phyloP scores from a whole-genome alignment of 1,140 invertebrate species.

The Zaprionus camerounensis region DNA sequence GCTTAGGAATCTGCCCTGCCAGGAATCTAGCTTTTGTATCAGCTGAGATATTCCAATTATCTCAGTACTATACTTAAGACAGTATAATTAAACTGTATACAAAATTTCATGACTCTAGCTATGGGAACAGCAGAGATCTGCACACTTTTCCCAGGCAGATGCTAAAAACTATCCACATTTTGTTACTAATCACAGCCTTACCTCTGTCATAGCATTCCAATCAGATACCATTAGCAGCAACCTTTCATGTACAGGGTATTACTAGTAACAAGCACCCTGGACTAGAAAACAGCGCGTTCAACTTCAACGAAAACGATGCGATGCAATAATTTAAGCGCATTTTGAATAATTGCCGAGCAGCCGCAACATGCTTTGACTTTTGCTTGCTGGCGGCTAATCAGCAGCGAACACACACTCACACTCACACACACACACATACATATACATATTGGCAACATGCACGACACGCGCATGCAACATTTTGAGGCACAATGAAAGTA shows the following conservation, averaged over 20 bases:
- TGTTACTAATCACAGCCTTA: neutral
- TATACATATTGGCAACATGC: conserved; percentile 20
- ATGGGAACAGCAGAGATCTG: neutral
- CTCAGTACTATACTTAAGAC: no score
- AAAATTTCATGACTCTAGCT: neutral
- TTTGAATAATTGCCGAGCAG: conserved; percentile 50
- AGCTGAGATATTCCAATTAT: neutral
- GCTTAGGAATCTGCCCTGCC: neutral
- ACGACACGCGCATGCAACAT: conserved; percentile 33
- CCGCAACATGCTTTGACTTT: conserved; percentile 28
- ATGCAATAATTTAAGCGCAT: conserved; percentile 47
- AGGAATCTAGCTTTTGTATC: neutral
- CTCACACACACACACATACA: conserved; percentile 12
- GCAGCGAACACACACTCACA: conserved; percentile 33
- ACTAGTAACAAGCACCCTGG: conserved; percentile 38
- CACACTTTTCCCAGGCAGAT: neutral
- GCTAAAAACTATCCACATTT: no score
- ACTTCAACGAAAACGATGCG: conserved; percentile 41
- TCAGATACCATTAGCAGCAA: neutral
- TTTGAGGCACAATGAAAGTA: conserved; percentile 41
- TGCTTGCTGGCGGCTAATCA: conserved; percentile 45
- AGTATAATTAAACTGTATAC: no score
- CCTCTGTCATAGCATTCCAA: neutral
- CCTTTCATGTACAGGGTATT: neutral
- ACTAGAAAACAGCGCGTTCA: conserved; percentile 56